These are phyloP conservation scores for Coelinius sp. DNA, from an alignment of 2,888 invertebrate genomes.

Conservation along the genomic window DNA sequence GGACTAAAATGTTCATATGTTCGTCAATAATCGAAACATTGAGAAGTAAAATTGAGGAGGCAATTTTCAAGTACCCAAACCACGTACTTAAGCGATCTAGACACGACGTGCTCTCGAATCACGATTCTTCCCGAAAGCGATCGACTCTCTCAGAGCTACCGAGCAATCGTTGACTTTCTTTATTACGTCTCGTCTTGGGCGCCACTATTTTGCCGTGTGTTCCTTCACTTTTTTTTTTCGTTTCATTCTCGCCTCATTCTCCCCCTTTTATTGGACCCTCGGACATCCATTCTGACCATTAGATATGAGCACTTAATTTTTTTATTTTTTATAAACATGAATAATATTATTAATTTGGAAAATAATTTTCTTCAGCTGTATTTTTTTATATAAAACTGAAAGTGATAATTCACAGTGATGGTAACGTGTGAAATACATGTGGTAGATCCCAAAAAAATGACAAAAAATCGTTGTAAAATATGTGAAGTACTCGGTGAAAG, in stretches of 20 bases:
- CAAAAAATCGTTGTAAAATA: constrained; percentile 62
- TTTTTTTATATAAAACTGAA: too few species aligned
- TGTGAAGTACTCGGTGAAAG: constrained; percentile 62
- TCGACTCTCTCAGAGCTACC: constrained; percentile 39
- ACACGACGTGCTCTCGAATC: constrained; percentile 39
- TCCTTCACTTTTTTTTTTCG: constrained; percentile 23
- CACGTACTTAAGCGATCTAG: constrained; percentile 38
- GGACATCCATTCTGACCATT: constrained; percentile 20
- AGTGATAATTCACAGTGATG: constrained; percentile 32
- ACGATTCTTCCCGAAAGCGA: constrained; percentile 35
- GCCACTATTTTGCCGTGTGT: constrained; percentile 29
- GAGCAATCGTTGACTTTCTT: constrained; percentile 48
- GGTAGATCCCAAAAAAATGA: constrained; percentile 51
- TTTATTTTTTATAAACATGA: too few species aligned
- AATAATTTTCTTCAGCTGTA: constrained; percentile 47
- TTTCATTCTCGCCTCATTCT: constrained; percentile 23
- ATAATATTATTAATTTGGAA: not conserved
- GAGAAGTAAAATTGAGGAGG: not conserved
- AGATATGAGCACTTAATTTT: too few species aligned
- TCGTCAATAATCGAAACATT: not conserved
- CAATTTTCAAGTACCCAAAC: constrained; percentile 35
- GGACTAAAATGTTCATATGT: not conserved
- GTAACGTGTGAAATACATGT: constrained; percentile 34
- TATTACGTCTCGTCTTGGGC: constrained; percentile 43
- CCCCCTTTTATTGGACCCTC: constrained; percentile 37